Evolutionary conservation across 2,888 invertebrate species (phyloP).

Genomic region (Cinara cedri): DNA sequence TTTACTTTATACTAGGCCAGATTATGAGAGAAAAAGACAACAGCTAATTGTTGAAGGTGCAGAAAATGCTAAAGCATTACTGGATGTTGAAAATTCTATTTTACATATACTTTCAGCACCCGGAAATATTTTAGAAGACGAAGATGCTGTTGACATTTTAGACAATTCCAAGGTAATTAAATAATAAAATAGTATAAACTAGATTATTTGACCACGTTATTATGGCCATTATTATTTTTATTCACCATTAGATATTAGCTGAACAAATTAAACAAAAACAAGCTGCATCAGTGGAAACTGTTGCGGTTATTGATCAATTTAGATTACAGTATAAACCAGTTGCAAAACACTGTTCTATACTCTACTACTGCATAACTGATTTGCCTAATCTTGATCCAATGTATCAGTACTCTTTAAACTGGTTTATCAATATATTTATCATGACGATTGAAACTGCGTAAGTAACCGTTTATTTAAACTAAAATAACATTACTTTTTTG

Average conservation of each 20-base stretch:
- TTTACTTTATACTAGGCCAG: slow-evolving; percentile 44
- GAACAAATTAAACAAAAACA: slow-evolving; percentile 83
- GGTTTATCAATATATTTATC: slow-evolving; percentile 84
- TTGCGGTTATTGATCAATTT: slow-evolving; percentile 77
- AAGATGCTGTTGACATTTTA: slow-evolving; percentile 83
- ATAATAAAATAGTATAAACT: not conserved
- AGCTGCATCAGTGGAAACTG: slow-evolving; percentile 77
- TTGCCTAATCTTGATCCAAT: slow-evolving; percentile 84
- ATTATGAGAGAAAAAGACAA: slow-evolving; percentile 70
- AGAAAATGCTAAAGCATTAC: slow-evolving; percentile 78
- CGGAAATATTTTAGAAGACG: slow-evolving; percentile 90
- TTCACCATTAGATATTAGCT: slow-evolving; percentile 67
- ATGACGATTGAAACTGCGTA: slow-evolving; percentile 75
- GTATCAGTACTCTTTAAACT: slow-evolving; percentile 85
- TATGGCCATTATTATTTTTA: not conserved
- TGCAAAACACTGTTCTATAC: slow-evolving; percentile 78
- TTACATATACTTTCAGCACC: slow-evolving; percentile 81
- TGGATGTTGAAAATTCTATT: slow-evolving; percentile 88
- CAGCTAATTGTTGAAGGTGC: slow-evolving; percentile 79
- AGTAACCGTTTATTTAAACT: not conserved
- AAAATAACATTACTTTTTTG: too few relatives aligned
- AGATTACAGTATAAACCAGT: slow-evolving; percentile 77
- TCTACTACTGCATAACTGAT: slow-evolving; percentile 84
- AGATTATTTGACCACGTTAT: not conserved
- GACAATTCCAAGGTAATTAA: slow-evolving; percentile 78